Base-by-base conservation (phyloP, 2,797 vertebrate genomes). In the Bovichtus diacanthus region DNA sequence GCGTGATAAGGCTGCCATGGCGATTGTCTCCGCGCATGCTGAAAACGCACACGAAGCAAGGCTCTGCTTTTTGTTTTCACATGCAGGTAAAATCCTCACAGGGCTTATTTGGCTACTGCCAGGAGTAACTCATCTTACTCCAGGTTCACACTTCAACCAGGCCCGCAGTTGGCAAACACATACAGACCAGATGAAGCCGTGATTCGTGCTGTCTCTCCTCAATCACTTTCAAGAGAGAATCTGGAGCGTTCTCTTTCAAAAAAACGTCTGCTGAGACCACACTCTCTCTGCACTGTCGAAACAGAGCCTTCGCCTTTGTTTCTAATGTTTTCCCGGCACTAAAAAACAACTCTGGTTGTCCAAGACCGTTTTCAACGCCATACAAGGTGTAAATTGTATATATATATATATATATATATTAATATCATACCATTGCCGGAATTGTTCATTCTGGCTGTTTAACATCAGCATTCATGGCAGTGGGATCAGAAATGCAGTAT, bases 1-100 rank as follows among this genome's bases (percentile, higher is more conserved):
- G 75, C 44, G 49, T 70, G 92, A 92, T 91, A 90, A 90, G 85
- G 91, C 88, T 91, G 90, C 87, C 86, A 87, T 87, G 79, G 88
- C 21, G 65, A 90, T 91, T 80, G 85, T 89, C 87, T 84, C 61
- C 13, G 60, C 54, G 51, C 55, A 19, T 73, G 74, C 69, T 85
- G 85, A 67, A 81, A 81, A 70, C 56, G 63, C 76, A 82, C 82
- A 80, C 47, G 38, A 81, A 81, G 76, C 71, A n/a, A 81, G 63
- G 76, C 68, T 80, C 65, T 63, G 75, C 68, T 70, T 87, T 80
- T 76, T 82, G 60, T 89, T 74, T n/a, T 70, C 68, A 36, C 44
- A 5, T 3, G 15, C 73, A 85, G 88, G 88, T 89, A 75, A 71
- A 90, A 82, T 79, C 88, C 87, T 87, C 86, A 63, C 77, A 44